Evolutionary conservation across 2,113 vertebrate genomes (phyloP), one percentile per base, ranked within the genome.

Genomic region (Pachyramphus minor): DNA sequence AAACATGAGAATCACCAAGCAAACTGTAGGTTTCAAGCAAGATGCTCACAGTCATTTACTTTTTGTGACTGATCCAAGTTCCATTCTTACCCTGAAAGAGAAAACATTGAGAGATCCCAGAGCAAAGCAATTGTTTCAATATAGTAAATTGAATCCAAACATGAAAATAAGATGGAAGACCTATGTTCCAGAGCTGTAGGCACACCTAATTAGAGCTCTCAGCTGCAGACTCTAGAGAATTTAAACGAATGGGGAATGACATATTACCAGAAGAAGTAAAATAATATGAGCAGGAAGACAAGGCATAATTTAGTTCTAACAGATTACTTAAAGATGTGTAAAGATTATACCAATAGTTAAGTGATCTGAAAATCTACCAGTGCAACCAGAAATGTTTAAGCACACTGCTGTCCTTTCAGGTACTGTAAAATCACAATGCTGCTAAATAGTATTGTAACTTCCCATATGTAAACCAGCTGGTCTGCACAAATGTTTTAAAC

Each of bases 131-230:
- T 89, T 71, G 56, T 95, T 94, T 95, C 53, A 55, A 44, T 78
- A 59, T 14, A 82, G 35, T 66, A 94, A 93, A 86, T 71, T 82
- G 87, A 96, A 89, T 87, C 59, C 64, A 95, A 95, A 93, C 68
- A 89, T 42, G 37, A 90, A 97, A 95, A 93, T 89, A 55, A 91
- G 63, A 71, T 91, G 87, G 87, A 95, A 96, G 78, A 85, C 44
- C n/a, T 87, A 60, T 76, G 87, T 94, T 74, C 42, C 64, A 90
- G 66, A 88, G 47, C 53, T 91, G 69, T 91, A 91, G 84, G 62
- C 56, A 82, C 47, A 85, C 88, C 85, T 96, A 92, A 96, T 90
- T 88, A 95, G 75, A 91, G 33, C 37, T 76, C 59, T 83, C 11
- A 5, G 68, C 47, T 84, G 52, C 82, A 90, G 58, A 42, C 22